Conservation (phyloP, 2,888 invertebrate species). For the Arenicola marina region DNA sequence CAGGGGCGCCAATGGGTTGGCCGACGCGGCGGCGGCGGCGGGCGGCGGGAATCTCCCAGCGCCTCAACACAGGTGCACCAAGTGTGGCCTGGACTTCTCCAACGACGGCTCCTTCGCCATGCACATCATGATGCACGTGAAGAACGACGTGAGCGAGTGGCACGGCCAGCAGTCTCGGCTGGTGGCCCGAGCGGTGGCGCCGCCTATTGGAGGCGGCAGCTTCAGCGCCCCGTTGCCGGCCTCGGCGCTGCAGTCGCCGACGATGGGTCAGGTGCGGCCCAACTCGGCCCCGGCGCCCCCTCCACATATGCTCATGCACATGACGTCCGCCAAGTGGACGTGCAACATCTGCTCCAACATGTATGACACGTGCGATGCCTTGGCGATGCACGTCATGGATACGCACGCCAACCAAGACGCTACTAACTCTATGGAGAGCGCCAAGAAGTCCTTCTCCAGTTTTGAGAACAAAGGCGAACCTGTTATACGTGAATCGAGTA, state of each 20-base stretch:
- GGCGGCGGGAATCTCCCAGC: too few species aligned
- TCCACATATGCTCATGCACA: too few species aligned
- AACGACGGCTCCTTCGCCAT: constrained; percentile 55
- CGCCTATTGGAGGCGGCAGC: not conserved
- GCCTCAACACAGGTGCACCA: too few species aligned
- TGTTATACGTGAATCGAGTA: not conserved
- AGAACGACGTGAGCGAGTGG: constrained; percentile 21
- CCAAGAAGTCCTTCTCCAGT: not conserved
- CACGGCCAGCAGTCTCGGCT: constrained; percentile 3
- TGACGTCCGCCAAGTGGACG: not conserved
- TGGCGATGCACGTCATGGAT: constrained; percentile 34
- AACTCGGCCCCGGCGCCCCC: constrained; percentile 9
- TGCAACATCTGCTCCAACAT: constrained; percentile 9
- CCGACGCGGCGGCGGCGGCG: too few species aligned
- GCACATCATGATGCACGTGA: constrained; percentile 50
- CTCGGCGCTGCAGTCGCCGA: not conserved
- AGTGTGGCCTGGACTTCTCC: constrained; percentile 43
- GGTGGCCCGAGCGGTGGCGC: not conserved
- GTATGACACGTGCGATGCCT: constrained; percentile 22
- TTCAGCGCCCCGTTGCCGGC: not conserved
- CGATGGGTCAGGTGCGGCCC: not conserved
- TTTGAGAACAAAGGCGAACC: too few species aligned
- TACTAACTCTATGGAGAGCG: not conserved
- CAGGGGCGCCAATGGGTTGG: too few species aligned
- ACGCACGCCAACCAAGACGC: constrained; percentile 2